Evolutionary conservation across 2,888 invertebrate species (phyloP), one percentile per base, ranked within the genome.

Genomic region (Mycogona germanica): DNA sequence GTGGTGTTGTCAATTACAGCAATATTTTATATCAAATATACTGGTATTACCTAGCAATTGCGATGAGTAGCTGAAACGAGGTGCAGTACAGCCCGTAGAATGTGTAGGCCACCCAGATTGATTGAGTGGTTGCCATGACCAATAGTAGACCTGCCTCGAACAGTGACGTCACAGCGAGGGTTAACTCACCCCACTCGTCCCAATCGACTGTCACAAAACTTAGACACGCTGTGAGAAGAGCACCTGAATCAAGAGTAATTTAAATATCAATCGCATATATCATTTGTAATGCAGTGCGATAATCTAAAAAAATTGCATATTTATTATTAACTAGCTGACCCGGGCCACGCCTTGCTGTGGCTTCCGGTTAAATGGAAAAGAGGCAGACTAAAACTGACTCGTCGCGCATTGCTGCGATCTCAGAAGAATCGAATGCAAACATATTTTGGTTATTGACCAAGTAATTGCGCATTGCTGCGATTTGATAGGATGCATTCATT

Each of bases 101-200:
- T 28, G 25, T 6, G 68, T 92, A 93, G 7, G 85, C 80, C 12
- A 82, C 71, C 69, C 79, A 78, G 44, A 88, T 76, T 60, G 77
- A 73, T 0, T 70, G 63, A 1, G 78, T 73, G 63, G 70, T 71
- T 0, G 81, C 76, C 51, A 78, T 76, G 0, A 77, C 57, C 12
- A 73, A 53, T 21, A 78, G 64, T 21, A 75, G 57, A 1, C 60
- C 62, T 5, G 74, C 73, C 62, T 76, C 71, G 7, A 74, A 19
- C 4, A 74, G 55, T 7, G 77, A 75, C 51, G 75, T 72, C 19
- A 72, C 53, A 17, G 72, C 67, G 50, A 78, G 67, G 17, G 71
- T 65, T 1, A 66, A 57, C 60, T 76, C 76, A 14, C 77, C 77
- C 56, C 73, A 65, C 6, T 69, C 60, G 2, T 65, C 61, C 77